Evolutionary conservation across 2,797 vertebrate genomes (phyloP).

Genomic region (Lepidocolaptes lacrymiger): DNA sequence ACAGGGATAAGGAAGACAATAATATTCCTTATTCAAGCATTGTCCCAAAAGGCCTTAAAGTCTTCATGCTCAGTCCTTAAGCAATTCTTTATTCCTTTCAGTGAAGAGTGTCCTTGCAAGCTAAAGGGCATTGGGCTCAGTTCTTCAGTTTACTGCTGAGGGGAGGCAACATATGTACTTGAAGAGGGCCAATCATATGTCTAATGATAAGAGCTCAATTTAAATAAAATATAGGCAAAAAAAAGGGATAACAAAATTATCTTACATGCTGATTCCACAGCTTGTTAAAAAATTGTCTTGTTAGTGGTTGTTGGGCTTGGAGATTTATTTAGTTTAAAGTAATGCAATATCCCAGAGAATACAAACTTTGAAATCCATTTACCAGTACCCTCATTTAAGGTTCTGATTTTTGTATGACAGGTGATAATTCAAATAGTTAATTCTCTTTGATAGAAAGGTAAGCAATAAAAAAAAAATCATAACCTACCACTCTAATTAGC

Average conservation of each 20-base stretch:
- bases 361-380: background rate
- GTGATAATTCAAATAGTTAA: background rate
- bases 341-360: background rate
- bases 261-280: background rate
- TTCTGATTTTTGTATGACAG: background rate
- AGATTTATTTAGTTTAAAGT: background rate
- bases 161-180: fast-evolving
- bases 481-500: background rate
- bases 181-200: background rate
- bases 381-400: background rate
- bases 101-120: background rate
- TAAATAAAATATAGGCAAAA: background rate
- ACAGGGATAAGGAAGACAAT: background rate
- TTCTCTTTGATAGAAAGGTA: background rate
- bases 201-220: background rate
- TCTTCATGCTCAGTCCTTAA: background rate
- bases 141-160: background rate
- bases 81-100: background rate
- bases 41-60: background rate
- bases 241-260: background rate
- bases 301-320: background rate
- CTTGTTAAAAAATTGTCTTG: background rate
- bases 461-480: background rate
- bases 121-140: background rate
- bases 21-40: background rate